Evolutionary conservation across 2,113 vertebrate genomes (phyloP).

Genomic region (Thermophis baileyi): DNA sequence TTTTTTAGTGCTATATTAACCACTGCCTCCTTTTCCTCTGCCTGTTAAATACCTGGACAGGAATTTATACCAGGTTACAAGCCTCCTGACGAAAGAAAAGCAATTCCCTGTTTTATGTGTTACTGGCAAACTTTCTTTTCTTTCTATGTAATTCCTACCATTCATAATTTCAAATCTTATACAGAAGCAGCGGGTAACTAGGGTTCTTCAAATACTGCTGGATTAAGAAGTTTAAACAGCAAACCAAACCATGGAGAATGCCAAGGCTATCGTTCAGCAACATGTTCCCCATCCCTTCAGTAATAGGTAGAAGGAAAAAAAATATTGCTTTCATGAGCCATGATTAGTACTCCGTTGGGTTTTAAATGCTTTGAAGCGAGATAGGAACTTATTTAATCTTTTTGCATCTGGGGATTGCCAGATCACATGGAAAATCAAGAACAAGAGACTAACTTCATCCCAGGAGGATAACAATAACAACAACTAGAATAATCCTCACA

Average conservation of each 20-base stretch:
- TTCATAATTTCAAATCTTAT: neutral
- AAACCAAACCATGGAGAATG: neutral
- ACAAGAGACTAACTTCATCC: neutral
- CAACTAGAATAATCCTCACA: neutral
- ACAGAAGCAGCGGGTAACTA: neutral
- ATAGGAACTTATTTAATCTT: neutral
- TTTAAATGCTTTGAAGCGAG: neutral
- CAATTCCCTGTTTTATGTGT: neutral
- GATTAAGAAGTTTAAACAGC: neutral
- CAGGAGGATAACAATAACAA: neutral
- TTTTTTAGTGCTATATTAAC: neutral
- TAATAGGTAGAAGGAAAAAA: neutral
- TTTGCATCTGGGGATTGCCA: neutral
- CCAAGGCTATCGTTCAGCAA: neutral
- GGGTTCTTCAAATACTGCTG: neutral
- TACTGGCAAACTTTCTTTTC: neutral
- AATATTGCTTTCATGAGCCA: neutral
- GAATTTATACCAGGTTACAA: rapidly evolving
- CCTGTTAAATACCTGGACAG: neutral
- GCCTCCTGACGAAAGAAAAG: neutral
- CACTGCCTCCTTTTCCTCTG: neutral
- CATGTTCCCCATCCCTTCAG: neutral
- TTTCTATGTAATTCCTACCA: slow-evolving; percentile 2
- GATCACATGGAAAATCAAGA: neutral
- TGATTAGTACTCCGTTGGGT: rapidly evolving